Percentiles rank a stretch among this genome's conserved stretches.
phyloP scores from a whole-genome alignment of 2,797 vertebrate genomes.

The Phrynocephalus forsythii region DNA sequence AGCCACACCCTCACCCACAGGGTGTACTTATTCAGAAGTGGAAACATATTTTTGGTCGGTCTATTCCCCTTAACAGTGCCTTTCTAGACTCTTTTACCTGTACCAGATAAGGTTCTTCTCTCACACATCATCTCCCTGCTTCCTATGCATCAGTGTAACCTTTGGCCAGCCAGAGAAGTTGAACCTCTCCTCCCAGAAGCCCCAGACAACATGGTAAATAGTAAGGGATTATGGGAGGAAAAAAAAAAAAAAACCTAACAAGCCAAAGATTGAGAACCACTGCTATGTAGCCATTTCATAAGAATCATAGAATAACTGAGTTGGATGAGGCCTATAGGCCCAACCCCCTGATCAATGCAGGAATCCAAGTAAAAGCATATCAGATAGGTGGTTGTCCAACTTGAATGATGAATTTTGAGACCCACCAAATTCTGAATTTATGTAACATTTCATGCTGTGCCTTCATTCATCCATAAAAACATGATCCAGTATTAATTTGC shows the following conservation, averaged over 20 bases:
- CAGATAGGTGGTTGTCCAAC: no score
- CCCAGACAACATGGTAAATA: no score
- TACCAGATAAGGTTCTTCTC: neutral
- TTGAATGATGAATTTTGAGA: neutral
- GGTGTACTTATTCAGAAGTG: neutral
- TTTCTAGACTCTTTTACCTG: neutral
- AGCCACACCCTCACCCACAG: neutral
- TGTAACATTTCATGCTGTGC: neutral
- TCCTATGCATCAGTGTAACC: no score
- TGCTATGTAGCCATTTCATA: neutral
- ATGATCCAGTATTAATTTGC: neutral
- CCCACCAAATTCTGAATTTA: neutral
- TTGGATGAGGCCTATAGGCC: no score
- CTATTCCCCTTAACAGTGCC: neutral
- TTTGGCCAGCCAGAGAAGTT: no score
- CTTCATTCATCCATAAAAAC: constrained; percentile 21
- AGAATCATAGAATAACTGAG: no score
- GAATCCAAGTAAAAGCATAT: no score
- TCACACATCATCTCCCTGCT: neutral
- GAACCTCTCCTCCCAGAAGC: no score
- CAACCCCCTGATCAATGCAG: no score
- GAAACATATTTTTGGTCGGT: neutral
- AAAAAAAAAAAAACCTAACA: no score
- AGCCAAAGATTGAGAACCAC: no score
- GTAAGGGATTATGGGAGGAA: no score